These are phyloP conservation scores for Drosophila parabipectinata DNA, from an alignment of 1,140 invertebrate genomes.

Conservation along the genomic window DNA sequence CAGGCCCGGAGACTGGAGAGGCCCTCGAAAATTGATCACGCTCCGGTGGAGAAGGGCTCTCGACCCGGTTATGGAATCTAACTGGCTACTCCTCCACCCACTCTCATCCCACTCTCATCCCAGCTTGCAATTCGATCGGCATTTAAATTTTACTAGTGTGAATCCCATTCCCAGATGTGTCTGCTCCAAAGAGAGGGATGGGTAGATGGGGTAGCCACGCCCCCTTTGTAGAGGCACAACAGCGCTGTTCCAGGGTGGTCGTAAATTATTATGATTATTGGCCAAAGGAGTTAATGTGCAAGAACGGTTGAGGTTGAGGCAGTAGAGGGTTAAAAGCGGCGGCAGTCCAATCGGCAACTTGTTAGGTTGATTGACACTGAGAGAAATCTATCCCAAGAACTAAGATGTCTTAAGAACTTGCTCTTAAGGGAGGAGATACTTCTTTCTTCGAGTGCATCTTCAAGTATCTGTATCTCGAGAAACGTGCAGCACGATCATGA, in stretches of 20 bases:
- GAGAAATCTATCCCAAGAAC: background rate
- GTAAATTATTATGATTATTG: constrained; percentile 79
- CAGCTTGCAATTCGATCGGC: background rate
- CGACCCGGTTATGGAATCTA: constrained; percentile 9
- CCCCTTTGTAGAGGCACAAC: background rate
- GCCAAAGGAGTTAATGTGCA: constrained; percentile 75
- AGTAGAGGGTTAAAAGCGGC: constrained; percentile 26
- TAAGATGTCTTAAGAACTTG: too few species aligned
- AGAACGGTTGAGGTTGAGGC: constrained; percentile 13
- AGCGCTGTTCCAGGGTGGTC: constrained; percentile 64
- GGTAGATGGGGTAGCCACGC: constrained; percentile 28
- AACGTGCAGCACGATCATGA: constrained; percentile 75
- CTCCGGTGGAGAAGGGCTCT: background rate
- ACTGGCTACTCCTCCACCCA: background rate
- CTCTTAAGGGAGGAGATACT: background rate
- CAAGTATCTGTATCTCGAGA: constrained; percentile 24
- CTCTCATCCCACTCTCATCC: background rate
- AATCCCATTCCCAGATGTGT: constrained; percentile 28
- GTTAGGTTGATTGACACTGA: constrained; percentile 43
- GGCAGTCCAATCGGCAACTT: constrained; percentile 69
- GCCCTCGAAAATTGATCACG: constrained; percentile 21
- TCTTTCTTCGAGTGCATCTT: constrained; percentile 2
- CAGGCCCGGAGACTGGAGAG: background rate
- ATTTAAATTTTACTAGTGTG: constrained; percentile 25
- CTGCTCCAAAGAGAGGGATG: constrained; percentile 1